Conservation (phyloP, 2,797 vertebrate genomes). For the Salmo trutta region DNA sequence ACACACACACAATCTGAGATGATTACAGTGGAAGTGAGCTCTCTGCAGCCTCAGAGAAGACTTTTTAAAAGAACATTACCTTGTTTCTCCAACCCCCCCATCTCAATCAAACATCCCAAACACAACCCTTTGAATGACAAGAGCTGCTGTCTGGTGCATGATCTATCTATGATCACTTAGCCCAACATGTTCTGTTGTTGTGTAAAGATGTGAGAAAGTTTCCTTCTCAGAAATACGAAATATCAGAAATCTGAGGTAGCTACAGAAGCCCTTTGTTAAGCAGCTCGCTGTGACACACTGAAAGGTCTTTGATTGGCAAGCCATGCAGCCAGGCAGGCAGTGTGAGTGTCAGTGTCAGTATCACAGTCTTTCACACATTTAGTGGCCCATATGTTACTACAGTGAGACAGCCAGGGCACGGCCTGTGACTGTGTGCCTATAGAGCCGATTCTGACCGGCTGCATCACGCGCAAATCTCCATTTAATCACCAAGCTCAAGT, state of each 20-base stretch:
- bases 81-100: constrained; percentile 56
- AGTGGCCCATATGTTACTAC: constrained; percentile 74
- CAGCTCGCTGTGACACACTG: constrained; percentile 59
- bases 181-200: constrained; percentile 40
- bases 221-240: constrained; percentile 54
- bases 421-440: constrained; percentile 75
- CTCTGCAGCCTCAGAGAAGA: constrained; percentile 55
- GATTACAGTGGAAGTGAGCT: constrained; percentile 50
- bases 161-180: constrained; percentile 46
- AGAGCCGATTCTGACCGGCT: constrained; percentile 36
- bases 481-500: constrained; percentile 94
- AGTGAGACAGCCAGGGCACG: constrained; percentile 50
- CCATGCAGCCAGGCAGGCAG: constrained; percentile 39
- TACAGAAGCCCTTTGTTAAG: constrained; percentile 65
- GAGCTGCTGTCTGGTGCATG: constrained; percentile 64
- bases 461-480: constrained; percentile 87
- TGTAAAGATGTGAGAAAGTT: constrained; percentile 51
- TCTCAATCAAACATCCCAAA: constrained; percentile 56
- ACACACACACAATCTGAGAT: constrained; percentile 31
- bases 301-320: constrained; percentile 66
- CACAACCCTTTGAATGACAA: constrained; percentile 68
- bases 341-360: constrained; percentile 40
- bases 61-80: constrained; percentile 70
- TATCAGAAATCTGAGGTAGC: constrained; percentile 50
- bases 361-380: constrained; percentile 74